These are phyloP conservation scores for Polypedilum pembai DNA, from an alignment of 1,140 invertebrate species.

Conservation along the genomic window DNA sequence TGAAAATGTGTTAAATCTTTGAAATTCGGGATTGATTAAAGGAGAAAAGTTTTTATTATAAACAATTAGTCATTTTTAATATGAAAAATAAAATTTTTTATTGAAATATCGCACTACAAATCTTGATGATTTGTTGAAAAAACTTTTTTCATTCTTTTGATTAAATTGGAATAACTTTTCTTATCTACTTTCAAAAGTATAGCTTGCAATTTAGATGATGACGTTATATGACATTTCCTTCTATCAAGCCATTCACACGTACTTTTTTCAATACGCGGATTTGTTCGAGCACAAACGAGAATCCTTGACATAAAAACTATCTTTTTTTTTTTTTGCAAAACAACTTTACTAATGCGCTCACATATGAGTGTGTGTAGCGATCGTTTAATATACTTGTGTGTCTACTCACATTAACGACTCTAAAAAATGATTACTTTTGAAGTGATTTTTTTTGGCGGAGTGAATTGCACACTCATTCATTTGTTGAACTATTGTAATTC, in stretches of 20 bases:
- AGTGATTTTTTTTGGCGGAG: not conserved
- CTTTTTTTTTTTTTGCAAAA: constrained; percentile 10
- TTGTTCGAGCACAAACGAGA: not conserved
- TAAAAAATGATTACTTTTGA: not conserved
- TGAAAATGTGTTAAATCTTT: no score
- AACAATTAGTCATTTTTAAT: no score
- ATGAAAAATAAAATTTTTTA: no score
- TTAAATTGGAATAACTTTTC: not conserved
- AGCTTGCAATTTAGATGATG: not conserved
- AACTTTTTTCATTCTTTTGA: not conserved
- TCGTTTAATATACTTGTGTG: not conserved
- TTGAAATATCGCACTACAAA: no score
- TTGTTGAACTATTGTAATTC: not conserved
- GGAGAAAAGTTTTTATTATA: no score
- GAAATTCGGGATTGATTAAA: no score
- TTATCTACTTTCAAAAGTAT: not conserved
- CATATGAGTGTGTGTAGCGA: not conserved
- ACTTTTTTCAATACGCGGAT: constrained; percentile 14
- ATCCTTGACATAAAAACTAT: constrained; percentile 2
- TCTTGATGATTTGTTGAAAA: no score
- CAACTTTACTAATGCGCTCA: not conserved
- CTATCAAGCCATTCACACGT: constrained; percentile 16
- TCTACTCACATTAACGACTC: not conserved
- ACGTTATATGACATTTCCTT: constrained; percentile 27
- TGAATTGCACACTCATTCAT: not conserved